Percentiles rank a stretch among this genome's conserved stretches.
Evolutionary conservation across 2,888 invertebrate genomes (phyloP).

Genomic region (Salpingus planirostris): DNA sequence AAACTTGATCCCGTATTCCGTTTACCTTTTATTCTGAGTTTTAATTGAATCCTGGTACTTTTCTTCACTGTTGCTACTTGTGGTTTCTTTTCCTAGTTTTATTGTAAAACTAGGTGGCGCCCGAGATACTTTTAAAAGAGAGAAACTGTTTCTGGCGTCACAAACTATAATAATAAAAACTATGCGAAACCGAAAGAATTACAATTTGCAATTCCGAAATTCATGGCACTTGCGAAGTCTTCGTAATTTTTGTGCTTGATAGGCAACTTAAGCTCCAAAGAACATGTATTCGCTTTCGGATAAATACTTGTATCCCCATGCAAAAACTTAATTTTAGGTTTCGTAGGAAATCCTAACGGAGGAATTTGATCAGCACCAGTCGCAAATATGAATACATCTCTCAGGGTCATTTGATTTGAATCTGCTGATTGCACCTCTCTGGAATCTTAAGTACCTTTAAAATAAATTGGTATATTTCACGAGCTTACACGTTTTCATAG

Average conservation of each 20-base stretch:
- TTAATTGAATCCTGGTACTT: no score
- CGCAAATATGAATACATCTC: slow-evolving; percentile 3
- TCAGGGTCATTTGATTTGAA: not conserved
- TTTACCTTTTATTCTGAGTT: no score
- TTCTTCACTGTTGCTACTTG: no score
- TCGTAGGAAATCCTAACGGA: slow-evolving; percentile 2
- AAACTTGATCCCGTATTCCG: no score
- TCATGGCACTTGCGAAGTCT: slow-evolving; percentile 1
- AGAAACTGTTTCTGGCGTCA: no score
- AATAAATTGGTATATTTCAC: not conserved
- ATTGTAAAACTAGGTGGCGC: no score
- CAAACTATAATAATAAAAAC: no score
- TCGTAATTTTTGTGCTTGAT: slow-evolving; percentile 1
- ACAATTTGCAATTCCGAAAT: slow-evolving; percentile 3
- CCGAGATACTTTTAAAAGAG: no score
- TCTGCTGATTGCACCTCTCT: no score
- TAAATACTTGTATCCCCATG: slow-evolving; percentile 1
- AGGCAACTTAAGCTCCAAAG: slow-evolving; percentile 1
- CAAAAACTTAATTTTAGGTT: slow-evolving; percentile 1
- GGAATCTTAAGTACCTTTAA: not conserved
- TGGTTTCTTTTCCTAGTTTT: no score
- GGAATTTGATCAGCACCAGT: slow-evolving; percentile 2
- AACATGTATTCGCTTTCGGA: slow-evolving; percentile 4
- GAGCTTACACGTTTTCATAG: not conserved
- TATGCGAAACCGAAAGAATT: slow-evolving; percentile 3